Percentiles rank a stretch among this genome's conserved stretches.
Evolutionary conservation across 2,888 invertebrate species (phyloP).

Genomic region (Hermaeophaga mercurialis): DNA sequence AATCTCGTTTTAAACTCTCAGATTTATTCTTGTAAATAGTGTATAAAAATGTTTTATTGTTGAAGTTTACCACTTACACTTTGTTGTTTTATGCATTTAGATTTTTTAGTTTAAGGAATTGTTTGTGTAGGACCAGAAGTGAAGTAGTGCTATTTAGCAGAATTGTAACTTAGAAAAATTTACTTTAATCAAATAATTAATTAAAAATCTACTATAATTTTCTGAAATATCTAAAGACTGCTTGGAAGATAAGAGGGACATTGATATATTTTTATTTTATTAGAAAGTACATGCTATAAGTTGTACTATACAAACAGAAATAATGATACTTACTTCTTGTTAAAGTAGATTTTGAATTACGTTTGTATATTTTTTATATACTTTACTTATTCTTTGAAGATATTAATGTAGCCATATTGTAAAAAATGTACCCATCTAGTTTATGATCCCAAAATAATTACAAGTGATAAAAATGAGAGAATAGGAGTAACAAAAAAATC

Average conservation of each 20-base stretch:
- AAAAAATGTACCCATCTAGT: conserved; percentile 29
- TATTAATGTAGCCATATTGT: conserved; percentile 27
- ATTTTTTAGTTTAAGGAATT: conserved; percentile 31
- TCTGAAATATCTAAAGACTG: too few species aligned
- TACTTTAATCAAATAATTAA: background rate
- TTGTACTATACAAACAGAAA: too few species aligned
- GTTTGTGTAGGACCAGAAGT: conserved; percentile 29
- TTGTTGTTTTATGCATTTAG: conserved; percentile 39
- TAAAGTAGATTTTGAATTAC: conserved; percentile 2
- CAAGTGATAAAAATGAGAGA: conserved; percentile 33
- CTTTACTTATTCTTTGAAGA: conserved; percentile 9
- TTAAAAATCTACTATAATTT: conserved; percentile 7
- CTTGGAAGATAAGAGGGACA: too few species aligned
- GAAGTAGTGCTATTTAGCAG: conserved; percentile 25
- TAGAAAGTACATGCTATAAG: too few species aligned
- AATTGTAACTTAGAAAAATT: conserved; percentile 25
- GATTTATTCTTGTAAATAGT: conserved; percentile 41
- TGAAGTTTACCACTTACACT: conserved; percentile 38
- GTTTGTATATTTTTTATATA: conserved; percentile 8
- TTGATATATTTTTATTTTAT: too few species aligned
- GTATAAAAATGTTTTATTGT: conserved; percentile 39
- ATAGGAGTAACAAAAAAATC: conserved; percentile 34
- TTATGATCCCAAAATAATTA: conserved; percentile 25
- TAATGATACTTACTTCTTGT: too few species aligned
- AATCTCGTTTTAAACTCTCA: conserved; percentile 29